Evolutionary conservation across 1,140 invertebrate genomes (phyloP).

Genomic region (Dendroctonus ponderosae): DNA sequence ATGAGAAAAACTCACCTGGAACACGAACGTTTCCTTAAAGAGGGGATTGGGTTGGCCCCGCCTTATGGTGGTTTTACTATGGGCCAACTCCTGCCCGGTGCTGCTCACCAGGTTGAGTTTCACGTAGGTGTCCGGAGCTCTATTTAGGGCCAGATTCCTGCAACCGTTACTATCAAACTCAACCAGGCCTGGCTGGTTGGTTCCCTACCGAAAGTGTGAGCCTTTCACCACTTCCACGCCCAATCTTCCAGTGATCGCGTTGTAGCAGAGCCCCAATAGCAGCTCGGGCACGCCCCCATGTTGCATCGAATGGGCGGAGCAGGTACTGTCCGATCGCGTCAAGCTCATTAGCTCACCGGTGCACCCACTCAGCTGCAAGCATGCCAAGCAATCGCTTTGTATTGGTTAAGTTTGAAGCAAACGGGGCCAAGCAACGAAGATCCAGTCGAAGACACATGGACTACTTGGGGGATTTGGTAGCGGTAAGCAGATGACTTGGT

Average conservation of each 20-base stretch:
- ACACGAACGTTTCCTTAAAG: slow-evolving; percentile 95
- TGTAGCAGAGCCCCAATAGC: slow-evolving; percentile 85
- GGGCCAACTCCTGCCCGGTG: slow-evolving; percentile 87
- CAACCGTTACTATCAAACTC: slow-evolving; percentile 27
- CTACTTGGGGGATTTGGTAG: too few relatives aligned
- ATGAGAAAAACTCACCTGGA: slow-evolving; percentile 66
- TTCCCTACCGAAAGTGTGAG: slow-evolving; percentile 76
- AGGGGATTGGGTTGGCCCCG: slow-evolving; percentile 91
- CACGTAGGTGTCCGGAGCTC: slow-evolving; percentile 89
- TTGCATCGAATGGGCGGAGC: slow-evolving; percentile 88
- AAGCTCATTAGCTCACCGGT: slow-evolving; percentile 70
- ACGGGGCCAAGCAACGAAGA: too few relatives aligned
- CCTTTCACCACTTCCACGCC: slow-evolving; percentile 93
- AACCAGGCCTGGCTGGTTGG: not conserved
- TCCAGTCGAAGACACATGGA: too few relatives aligned
- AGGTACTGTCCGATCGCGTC: slow-evolving; percentile 86
- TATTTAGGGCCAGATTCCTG: slow-evolving; percentile 68
- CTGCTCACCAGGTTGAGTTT: slow-evolving; percentile 88
- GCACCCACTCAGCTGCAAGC: slow-evolving; percentile 44
- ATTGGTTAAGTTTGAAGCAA: too few relatives aligned
- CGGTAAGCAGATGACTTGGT: too few relatives aligned
- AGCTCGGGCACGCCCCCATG: slow-evolving; percentile 88
- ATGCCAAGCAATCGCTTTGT: too few relatives aligned
- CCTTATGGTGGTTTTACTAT: slow-evolving; percentile 86
- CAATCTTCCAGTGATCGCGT: slow-evolving; percentile 87